These are phyloP conservation scores for Cryptotermes secundus DNA, from an alignment of 1,140 invertebrate genomes.

Conservation along the genomic window DNA sequence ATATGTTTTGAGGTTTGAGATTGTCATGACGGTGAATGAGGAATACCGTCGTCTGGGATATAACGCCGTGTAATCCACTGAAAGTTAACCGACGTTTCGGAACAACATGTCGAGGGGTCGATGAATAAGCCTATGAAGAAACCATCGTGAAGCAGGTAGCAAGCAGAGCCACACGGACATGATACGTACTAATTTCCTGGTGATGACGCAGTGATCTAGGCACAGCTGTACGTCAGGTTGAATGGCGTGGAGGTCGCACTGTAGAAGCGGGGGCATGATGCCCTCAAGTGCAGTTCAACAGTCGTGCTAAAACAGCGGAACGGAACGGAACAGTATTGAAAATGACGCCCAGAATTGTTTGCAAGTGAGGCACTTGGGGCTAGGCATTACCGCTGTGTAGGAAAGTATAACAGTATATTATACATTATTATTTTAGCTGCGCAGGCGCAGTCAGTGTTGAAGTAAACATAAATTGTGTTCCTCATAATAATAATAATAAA, in stretches of 20 bases:
- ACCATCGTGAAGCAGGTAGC: too few species aligned
- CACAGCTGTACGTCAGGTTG: background rate
- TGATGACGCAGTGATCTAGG: too few species aligned
- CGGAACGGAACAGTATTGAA: background rate
- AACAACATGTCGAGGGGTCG: too few species aligned
- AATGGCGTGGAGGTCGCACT: background rate
- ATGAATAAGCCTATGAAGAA: too few species aligned
- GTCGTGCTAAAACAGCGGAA: conserved; percentile 5
- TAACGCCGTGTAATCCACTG: too few species aligned
- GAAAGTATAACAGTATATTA: background rate
- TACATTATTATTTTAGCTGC: background rate
- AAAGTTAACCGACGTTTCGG: too few species aligned
- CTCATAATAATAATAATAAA: background rate
- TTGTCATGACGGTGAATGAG: too few species aligned
- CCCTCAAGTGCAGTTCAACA: background rate
- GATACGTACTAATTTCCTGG: too few species aligned
- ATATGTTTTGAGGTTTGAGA: too few species aligned
- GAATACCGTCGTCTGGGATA: too few species aligned
- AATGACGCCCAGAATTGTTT: conserved; percentile 11
- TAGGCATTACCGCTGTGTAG: background rate
- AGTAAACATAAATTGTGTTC: background rate
- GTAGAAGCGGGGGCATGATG: background rate
- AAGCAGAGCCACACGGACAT: too few species aligned
- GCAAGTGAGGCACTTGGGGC: background rate
- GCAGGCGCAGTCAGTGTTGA: too few species aligned